Conservation (phyloP, 2,888 invertebrate genomes). For the Salticus scenicus region DNA sequence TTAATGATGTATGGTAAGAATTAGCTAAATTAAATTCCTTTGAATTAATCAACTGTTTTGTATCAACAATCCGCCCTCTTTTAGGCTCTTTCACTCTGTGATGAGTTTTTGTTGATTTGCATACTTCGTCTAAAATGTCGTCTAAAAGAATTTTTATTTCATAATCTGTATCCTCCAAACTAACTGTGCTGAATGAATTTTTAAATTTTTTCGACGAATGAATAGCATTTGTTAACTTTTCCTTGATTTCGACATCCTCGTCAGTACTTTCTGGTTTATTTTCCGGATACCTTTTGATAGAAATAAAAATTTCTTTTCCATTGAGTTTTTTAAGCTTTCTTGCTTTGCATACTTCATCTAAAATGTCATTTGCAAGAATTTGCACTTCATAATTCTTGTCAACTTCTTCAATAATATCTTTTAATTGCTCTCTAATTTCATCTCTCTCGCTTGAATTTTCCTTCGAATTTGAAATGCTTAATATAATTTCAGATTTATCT, state of each 20-base stretch:
- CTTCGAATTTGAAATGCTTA: not conserved
- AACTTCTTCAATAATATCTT: not conserved
- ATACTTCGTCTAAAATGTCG: slow-evolving; percentile 28
- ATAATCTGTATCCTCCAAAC: too few relatives aligned
- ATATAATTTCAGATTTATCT: slow-evolving; percentile 18
- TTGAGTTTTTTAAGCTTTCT: too few relatives aligned
- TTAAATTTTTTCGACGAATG: too few relatives aligned
- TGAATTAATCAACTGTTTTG: slow-evolving; percentile 5
- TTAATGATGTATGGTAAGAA: slow-evolving; percentile 1
- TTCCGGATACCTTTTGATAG: too few relatives aligned
- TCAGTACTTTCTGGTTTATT: too few relatives aligned
- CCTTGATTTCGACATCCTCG: too few relatives aligned
- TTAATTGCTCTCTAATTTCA: not conserved
- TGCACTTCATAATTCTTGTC: not conserved
- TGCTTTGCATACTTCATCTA: slow-evolving; percentile 25
- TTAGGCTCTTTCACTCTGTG: not conserved
- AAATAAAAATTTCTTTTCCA: too few relatives aligned
- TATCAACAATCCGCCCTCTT: not conserved
- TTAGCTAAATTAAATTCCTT: slow-evolving; percentile 31
- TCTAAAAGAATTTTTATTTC: slow-evolving; percentile 4
- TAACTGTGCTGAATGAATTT: too few relatives aligned
- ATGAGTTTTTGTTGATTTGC: not conserved
- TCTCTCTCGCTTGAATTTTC: slow-evolving; percentile 2
- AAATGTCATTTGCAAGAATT: slow-evolving; percentile 10
- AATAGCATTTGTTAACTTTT: too few relatives aligned